These are phyloP conservation scores for Apantesis nais DNA, from an alignment of 2,888 invertebrate species.

Conservation along the genomic window DNA sequence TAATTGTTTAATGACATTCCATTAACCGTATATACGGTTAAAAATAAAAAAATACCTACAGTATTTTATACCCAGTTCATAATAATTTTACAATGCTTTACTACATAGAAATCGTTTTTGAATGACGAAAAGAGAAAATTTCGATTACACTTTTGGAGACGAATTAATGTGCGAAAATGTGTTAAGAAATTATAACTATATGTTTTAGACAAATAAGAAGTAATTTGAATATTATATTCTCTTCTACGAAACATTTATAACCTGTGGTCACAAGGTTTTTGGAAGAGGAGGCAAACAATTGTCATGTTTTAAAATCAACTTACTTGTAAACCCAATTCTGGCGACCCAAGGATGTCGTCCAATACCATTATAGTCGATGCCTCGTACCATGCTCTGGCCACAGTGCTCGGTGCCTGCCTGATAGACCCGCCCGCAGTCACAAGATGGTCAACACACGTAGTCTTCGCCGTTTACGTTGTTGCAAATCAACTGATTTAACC, in stretches of 20 bases:
- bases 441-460: constrained; percentile 87
- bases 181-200: neutral
- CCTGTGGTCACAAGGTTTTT: neutral
- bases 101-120: neutral
- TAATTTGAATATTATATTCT: too few relatives aligned
- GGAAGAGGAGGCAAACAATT: too few relatives aligned
- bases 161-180: neutral
- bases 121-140: neutral
- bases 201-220: neutral
- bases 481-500: constrained; percentile 86
- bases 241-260: neutral
- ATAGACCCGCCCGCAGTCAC: constrained; percentile 74
- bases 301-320: constrained; percentile 58
- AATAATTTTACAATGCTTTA: neutral
- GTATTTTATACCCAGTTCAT: neutral
- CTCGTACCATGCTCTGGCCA: constrained; percentile 88
- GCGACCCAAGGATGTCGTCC: constrained; percentile 92
- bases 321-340: constrained; percentile 91
- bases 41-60: neutral
- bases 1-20: too few relatives aligned
- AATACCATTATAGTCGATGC: constrained; percentile 87
- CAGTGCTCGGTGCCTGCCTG: constrained; percentile 81
- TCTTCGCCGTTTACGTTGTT: constrained; percentile 85
- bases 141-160: neutral
- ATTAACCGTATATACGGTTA: too few relatives aligned